phyloP scores from a whole-genome alignment of 1,140 invertebrate species.

The Brachionus koreanus region DNA sequence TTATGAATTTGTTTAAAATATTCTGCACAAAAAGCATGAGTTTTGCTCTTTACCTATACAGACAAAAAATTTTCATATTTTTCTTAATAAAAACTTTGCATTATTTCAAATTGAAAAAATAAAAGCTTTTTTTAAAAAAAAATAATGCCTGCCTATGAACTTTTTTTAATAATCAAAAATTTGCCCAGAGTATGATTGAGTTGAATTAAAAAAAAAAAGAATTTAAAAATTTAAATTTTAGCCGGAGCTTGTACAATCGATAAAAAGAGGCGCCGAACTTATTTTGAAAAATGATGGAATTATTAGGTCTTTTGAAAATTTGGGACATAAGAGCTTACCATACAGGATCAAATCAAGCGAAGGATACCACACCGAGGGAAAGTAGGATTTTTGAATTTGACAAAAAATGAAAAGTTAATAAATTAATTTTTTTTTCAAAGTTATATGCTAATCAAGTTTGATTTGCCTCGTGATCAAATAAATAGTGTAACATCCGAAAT shows the following conservation, averaged over 20 bases:
- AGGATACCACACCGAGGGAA: slow-evolving; percentile 14
- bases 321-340: slow-evolving; percentile 14
- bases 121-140: no score
- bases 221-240: not conserved
- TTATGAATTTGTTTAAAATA: not conserved
- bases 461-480: not conserved
- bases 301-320: slow-evolving; percentile 38
- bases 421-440: not conserved
- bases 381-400: slow-evolving; percentile 53
- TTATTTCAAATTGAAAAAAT: not conserved
- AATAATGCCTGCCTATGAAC: slow-evolving; percentile 39
- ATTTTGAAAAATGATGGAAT: slow-evolving; percentile 33
- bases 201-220: not conserved
- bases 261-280: slow-evolving; percentile 19
- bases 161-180: slow-evolving; percentile 41
- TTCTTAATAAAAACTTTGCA: slow-evolving; percentile 1
- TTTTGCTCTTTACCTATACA: not conserved
- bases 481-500: slow-evolving; percentile 14
- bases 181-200: slow-evolving; percentile 2
- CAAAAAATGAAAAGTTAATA: not conserved
- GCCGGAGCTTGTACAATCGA: slow-evolving; percentile 39
- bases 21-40: not conserved
- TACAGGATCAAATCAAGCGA: slow-evolving; percentile 29
- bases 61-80: not conserved
- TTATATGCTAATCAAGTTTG: slow-evolving; percentile 41